phyloP scores from a whole-genome alignment of 1,140 invertebrate genomes.

The Diplogasteroides magnus region DNA sequence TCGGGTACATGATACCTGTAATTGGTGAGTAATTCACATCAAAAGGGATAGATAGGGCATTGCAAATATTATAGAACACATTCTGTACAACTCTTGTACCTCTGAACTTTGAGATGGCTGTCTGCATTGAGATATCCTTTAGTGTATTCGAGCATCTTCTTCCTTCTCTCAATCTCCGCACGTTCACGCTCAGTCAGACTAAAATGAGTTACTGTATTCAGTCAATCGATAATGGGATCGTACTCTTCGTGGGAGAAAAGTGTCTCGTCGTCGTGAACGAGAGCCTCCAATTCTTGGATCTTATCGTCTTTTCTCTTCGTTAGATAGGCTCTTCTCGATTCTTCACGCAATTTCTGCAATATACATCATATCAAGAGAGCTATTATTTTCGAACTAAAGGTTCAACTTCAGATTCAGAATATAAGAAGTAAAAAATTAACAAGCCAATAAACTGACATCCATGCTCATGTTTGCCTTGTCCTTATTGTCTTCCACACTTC shows the following conservation, averaged over 20 bases:
- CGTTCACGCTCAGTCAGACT: constrained; percentile 78
- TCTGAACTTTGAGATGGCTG: constrained; percentile 80
- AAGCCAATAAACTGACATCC: no score
- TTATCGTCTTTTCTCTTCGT: constrained; percentile 93
- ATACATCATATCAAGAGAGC: no score
- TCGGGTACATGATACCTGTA: constrained; percentile 51
- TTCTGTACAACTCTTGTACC: constrained; percentile 67
- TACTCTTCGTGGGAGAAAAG: constrained; percentile 81
- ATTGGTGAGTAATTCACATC: constrained; percentile 12
- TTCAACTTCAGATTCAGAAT: no score
- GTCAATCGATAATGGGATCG: constrained; percentile 3
- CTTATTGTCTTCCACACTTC: no score
- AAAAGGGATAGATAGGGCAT: constrained; percentile 15
- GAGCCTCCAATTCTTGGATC: constrained; percentile 85
- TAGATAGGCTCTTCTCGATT: constrained; percentile 87
- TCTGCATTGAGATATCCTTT: constrained; percentile 90
- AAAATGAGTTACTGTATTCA: constrained; percentile 13
- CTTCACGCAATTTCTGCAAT: constrained; percentile 78
- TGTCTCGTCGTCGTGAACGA: constrained; percentile 92
- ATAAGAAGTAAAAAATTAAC: no score
- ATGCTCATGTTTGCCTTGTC: no score
- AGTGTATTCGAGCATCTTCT: constrained; percentile 79
- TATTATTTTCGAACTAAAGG: no score
- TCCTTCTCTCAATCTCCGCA: constrained; percentile 79
- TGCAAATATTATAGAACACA: no score